Base-by-base conservation (phyloP, 2,888 invertebrate species). In the Synanthedon formicaeformis region DNA sequence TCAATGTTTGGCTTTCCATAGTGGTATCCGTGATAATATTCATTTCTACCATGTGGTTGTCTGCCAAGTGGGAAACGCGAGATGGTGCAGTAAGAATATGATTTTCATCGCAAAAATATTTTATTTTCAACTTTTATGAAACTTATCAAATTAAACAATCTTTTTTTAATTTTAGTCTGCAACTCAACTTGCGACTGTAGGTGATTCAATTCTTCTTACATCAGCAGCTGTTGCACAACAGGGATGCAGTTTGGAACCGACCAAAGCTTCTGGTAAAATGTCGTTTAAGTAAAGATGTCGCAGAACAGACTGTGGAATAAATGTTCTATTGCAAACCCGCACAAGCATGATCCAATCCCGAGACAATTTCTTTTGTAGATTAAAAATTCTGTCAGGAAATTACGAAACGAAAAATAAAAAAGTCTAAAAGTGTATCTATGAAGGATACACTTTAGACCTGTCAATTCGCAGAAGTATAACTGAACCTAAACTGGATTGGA, bases 211-310 rank as follows among this genome's bases (percentile, higher is more conserved):
- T 10, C 18, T 49, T 18, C 49, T 49, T 16, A 49, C 89, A 0
- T 74, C 90, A 63, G 86, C 89, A 34, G 90, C 90, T 2, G 65
- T 90, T 1, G 88, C 89, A 53, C 91, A 91, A 62, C 91, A 91
- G 69, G 91, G 90, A 1, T 78, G 88, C 23, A 65, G 77, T 1
- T 69, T 85, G 51, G 83, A 89, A 57, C 89, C 90, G 0, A 70
- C 63, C 14, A 67, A 69, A 54, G 58, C 72, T 27, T 73, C 82
- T 63, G 82, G 82, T 76, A 60, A 40, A 34, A 34, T 34, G 34
- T 34, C 2, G 10, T 34, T 34, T 34, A 34, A 34, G 2, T 10
- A 10, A 34, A 34, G 34, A 34, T 34, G 8, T 27, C 18, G 4
- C 4, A 23, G 27, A 27, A 8, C 8, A 27, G 27, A n/a, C n/a